Percentiles rank a stretch among this genome's conserved stretches.
Evolutionary conservation across 1,140 invertebrate genomes (phyloP).

Genomic region (Microplitis mediator): DNA sequence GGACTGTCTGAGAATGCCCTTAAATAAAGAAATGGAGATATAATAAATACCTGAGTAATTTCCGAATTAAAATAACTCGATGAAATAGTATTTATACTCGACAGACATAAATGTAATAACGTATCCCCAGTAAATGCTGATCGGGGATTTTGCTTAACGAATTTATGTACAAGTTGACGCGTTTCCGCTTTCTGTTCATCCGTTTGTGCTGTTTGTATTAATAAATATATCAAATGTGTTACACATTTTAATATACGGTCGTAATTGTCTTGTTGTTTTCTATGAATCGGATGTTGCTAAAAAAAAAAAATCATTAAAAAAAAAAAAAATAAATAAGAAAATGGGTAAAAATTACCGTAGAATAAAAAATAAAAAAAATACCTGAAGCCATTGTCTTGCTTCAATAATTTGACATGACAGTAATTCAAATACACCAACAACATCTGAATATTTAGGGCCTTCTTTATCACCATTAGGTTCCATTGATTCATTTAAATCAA

Average conservation of each 20-base stretch:
- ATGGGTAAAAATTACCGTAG: neutral
- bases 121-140: slow-evolving; percentile 77
- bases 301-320: slow-evolving; percentile 28
- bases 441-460: slow-evolving; percentile 73
- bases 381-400: slow-evolving; percentile 67
- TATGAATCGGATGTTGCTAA: slow-evolving; percentile 72
- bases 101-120: slow-evolving; percentile 81
- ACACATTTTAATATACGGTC: slow-evolving; percentile 80
- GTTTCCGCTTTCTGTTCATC: slow-evolving; percentile 59
- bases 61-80: slow-evolving; percentile 76
- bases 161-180: slow-evolving; percentile 57
- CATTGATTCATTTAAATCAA: slow-evolving; percentile 76
- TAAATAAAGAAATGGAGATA: slow-evolving; percentile 13
- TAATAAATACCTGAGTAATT: slow-evolving; percentile 66
- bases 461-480: slow-evolving; percentile 60
- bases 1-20: neutral
- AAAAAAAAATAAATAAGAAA: slow-evolving; percentile 3
- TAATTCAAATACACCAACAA: slow-evolving; percentile 73
- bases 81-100: slow-evolving; percentile 78
- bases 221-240: slow-evolving; percentile 80
- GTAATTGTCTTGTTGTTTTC: slow-evolving; percentile 81
- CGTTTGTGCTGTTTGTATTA: slow-evolving; percentile 68
- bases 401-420: slow-evolving; percentile 68
- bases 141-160: slow-evolving; percentile 70
- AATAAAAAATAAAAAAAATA: slow-evolving; percentile 24